phyloP scores from a whole-genome alignment of 2,888 invertebrate species.

The Oscheius myriophilus region DNA sequence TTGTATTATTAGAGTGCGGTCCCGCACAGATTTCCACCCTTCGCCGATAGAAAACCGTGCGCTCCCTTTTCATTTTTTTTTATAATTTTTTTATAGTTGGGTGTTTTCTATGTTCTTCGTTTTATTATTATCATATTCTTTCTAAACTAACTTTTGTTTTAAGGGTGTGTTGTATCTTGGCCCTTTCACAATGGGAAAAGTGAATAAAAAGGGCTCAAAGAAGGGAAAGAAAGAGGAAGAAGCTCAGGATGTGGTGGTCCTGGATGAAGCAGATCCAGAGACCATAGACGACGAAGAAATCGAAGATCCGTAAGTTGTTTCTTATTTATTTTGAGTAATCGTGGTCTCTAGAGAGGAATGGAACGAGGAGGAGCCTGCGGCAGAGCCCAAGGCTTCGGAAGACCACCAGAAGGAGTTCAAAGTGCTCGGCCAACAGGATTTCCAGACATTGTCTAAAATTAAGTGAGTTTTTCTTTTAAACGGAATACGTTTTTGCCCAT shows the following conservation, averaged over 20 bases:
- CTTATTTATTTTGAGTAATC: neutral
- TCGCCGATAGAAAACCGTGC: too few species aligned
- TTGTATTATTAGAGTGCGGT: too few species aligned
- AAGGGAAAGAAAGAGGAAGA: conserved; percentile 2
- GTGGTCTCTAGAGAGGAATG: conserved; percentile 7
- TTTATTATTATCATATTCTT: too few species aligned
- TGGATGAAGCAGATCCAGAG: neutral
- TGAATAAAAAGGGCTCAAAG: neutral
- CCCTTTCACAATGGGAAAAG: conserved; percentile 2
- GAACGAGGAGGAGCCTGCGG: conserved; percentile 11
- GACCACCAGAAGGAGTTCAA: conserved; percentile 29
- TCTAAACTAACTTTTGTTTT: too few species aligned
- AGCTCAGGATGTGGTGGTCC: neutral
- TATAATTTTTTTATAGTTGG: too few species aligned
- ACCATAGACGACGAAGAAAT: conserved; percentile 11
- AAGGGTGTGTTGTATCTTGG: too few species aligned
- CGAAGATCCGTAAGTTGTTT: conserved; percentile 6
- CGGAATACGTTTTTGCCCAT: conserved; percentile 5
- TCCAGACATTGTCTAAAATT: conserved; percentile 39
- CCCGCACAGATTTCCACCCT: too few species aligned
- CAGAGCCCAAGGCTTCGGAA: neutral
- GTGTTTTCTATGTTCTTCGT: too few species aligned
- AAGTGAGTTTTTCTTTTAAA: conserved; percentile 31
- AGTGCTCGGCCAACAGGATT: conserved; percentile 41
- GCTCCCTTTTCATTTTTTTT: too few species aligned